These are phyloP conservation scores for Scrobipalpa costella DNA, from an alignment of 2,888 invertebrate species.

Conservation along the genomic window DNA sequence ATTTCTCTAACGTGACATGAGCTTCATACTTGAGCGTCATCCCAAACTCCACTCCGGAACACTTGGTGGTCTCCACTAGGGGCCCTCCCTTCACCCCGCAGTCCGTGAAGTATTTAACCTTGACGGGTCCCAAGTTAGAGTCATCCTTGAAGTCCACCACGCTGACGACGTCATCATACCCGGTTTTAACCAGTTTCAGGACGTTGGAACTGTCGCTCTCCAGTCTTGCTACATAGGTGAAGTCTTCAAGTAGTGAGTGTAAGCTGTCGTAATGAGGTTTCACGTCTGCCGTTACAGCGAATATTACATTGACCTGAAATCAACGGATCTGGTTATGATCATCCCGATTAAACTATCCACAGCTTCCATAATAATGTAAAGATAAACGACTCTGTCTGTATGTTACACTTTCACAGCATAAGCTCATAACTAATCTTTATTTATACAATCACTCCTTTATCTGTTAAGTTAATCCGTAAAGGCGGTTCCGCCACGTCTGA, in stretches of 20 bases:
- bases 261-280: conserved; percentile 85
- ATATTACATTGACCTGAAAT: conserved; percentile 89
- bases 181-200: conserved; percentile 89
- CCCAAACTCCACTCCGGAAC: conserved; percentile 83
- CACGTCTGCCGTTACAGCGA: conserved; percentile 89
- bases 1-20: conserved; percentile 80
- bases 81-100: conserved; percentile 81
- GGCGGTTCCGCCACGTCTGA: too few relatives aligned
- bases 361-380: neutral
- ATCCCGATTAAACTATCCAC: too few relatives aligned
- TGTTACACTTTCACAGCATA: neutral
- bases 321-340: conserved; percentile 14
- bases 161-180: conserved; percentile 89
- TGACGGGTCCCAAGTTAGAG: conserved; percentile 82
- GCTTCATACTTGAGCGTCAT: conserved; percentile 84
- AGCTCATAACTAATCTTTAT: too few relatives aligned
- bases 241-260: conserved; percentile 84
- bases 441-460: too few relatives aligned
- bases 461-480: too few relatives aligned
- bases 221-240: conserved; percentile 89
- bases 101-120: conserved; percentile 86
- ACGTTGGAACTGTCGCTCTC: conserved; percentile 93
- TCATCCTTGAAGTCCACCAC: conserved; percentile 81
- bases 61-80: conserved; percentile 76
- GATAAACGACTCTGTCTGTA: neutral